phyloP scores from a whole-genome alignment of 1,140 invertebrate genomes.

The Meloidogyne hapla region DNA sequence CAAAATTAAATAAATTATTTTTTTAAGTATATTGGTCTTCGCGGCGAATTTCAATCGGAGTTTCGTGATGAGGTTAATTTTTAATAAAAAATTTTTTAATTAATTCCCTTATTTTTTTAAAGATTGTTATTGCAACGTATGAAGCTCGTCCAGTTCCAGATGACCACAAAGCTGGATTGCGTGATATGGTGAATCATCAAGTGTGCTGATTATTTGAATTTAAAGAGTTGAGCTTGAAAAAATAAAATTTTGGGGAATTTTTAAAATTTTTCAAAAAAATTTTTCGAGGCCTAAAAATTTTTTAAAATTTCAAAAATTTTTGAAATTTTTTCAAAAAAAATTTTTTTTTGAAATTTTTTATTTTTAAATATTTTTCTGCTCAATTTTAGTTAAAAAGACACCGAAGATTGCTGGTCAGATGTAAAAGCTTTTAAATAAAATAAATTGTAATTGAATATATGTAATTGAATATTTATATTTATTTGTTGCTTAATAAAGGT shows the following conservation, averaged over 20 bases:
- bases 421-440: not conserved
- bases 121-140: slow-evolving; percentile 53
- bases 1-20: not conserved
- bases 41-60: slow-evolving; percentile 66
- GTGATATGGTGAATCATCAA: slow-evolving; percentile 43
- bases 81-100: not conserved
- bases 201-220: slow-evolving; percentile 39
- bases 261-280: not conserved
- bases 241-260: not conserved
- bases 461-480: too few species aligned
- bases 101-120: not conserved
- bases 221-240: not conserved
- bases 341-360: not conserved
- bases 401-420: not conserved
- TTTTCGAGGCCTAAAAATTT: not conserved
- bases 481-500: too few species aligned
- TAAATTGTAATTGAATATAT: not conserved
- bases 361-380: too few species aligned
- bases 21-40: slow-evolving; percentile 80
- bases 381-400: not conserved
- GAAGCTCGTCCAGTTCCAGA: slow-evolving; percentile 51
- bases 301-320: not conserved
- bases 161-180: slow-evolving; percentile 50
- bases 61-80: slow-evolving; percentile 44
- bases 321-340: not conserved